A percentile compares a stretch with the other conserved stretches of the same genome.
Conservation (phyloP, 2,888 invertebrate species). For the Harpalus rubripes region DNA sequence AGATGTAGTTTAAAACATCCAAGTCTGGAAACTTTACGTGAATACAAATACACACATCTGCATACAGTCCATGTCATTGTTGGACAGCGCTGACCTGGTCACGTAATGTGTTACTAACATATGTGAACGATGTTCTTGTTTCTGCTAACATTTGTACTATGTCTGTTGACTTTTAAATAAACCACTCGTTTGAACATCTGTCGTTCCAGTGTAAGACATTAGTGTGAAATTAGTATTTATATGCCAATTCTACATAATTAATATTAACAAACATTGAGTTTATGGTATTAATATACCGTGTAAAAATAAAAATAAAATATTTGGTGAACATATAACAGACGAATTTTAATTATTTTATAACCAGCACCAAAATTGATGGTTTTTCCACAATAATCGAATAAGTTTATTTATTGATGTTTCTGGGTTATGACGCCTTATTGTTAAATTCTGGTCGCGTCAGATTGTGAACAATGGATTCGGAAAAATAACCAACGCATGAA, state of each 20-base stretch:
- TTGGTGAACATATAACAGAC: too few species aligned
- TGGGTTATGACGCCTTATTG: too few species aligned
- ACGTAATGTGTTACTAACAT: conserved; percentile 52
- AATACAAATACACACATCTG: conserved; percentile 35
- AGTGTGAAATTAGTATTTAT: background rate
- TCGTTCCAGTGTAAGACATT: background rate
- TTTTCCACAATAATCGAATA: too few species aligned
- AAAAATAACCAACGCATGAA: background rate
- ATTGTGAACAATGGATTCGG: too few species aligned
- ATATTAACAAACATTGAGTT: too few species aligned
- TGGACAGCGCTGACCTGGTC: conserved; percentile 53
- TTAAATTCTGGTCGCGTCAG: too few species aligned
- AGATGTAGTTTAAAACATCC: background rate
- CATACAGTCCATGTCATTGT: conserved; percentile 1
- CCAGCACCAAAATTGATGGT: too few species aligned
- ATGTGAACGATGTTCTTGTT: conserved; percentile 55
- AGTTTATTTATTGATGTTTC: too few species aligned
- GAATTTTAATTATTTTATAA: too few species aligned
- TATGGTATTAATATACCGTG: too few species aligned
- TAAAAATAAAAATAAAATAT: too few species aligned
- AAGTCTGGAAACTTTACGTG: background rate
- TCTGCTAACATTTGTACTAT: background rate
- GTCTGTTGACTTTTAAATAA: background rate
- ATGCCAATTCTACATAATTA: background rate
- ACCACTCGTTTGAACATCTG: background rate